Base-by-base conservation (phyloP, 2,797 vertebrate species). In the Eulemur mongoz region DNA sequence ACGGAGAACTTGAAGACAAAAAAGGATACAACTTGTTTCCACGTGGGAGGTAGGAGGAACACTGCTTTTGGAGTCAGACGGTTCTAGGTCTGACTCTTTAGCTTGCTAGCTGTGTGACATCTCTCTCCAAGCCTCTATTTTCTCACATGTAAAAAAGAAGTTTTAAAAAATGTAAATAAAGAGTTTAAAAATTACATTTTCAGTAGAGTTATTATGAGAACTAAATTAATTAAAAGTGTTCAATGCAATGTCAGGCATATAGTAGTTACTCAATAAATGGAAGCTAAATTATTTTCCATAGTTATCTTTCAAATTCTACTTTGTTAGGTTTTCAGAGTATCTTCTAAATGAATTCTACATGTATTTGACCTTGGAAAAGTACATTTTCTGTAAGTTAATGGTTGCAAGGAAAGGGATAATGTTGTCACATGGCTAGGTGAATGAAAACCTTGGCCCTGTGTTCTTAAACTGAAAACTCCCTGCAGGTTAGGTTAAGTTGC, bases 311-410 rank as follows among this genome's bases (percentile, higher is more conserved):
- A 54, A 35, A 40, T 93, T 95, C 35, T 23, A 45, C 32, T 73
- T 30, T 50, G 69, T 30, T 90, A 38, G n/a, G 38, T 69, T 92
- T 94, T 93, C 75, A 90, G 89, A 91, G 65, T 40, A 54, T 86
- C 67, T 86, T 89, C 35, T 69, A 43, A 88, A 59, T 96, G 61
- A 78, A 81, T 76, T 93, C 61, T 89, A 12, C 23, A 40, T 75
- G 20, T 18, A 0, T 82, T 91, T 80, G 89, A 61, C 78, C 85
- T 85, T 80, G 67, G 59, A 76, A 89, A 79, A 80, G 30, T 69
- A 4, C 70, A 30, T 91, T 48, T 89, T 11, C 25, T 89, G 35
- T 70, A 83, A 83, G 52, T 43, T 45, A 59, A 35, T 67, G 35
- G 30, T 80, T 78, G 25, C 32, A 65, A 95, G 69, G 40, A 70